phyloP scores from a whole-genome alignment of 2,113 vertebrate species.

The Clarias macrocephalus region DNA sequence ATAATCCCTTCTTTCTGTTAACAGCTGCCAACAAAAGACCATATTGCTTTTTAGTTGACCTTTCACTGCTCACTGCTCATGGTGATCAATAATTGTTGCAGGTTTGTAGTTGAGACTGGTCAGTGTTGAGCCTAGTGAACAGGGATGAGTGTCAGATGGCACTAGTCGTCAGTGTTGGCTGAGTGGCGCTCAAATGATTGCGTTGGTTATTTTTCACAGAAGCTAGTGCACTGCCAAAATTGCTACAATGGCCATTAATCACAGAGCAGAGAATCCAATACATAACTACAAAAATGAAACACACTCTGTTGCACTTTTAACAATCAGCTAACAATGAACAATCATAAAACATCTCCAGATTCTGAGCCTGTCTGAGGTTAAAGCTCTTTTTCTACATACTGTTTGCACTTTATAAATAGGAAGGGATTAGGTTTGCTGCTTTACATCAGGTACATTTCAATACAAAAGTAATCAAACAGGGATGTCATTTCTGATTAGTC shows the following conservation, averaged over 20 bases:
- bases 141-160: background rate
- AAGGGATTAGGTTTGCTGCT: background rate
- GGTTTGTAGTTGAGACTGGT: background rate
- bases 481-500: background rate
- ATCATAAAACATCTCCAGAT: background rate
- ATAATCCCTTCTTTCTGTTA: background rate
- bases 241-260: background rate
- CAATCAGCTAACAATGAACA: background rate
- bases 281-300: background rate
- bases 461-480: background rate
- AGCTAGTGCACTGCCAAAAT: background rate
- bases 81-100: background rate
- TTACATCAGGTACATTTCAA: background rate
- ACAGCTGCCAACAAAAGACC: conserved; percentile 7
- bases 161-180: background rate
- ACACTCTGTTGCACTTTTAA: background rate
- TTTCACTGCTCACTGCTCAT: background rate
- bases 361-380: background rate
- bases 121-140: background rate
- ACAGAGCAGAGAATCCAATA: background rate
- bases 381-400: background rate
- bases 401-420: background rate
- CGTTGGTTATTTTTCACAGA: background rate
- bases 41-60: conserved; percentile 18
- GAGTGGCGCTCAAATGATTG: conserved; percentile 3